Evolutionary conservation across 2,113 vertebrate genomes (phyloP).

Genomic region (Scopus umbretta): DNA sequence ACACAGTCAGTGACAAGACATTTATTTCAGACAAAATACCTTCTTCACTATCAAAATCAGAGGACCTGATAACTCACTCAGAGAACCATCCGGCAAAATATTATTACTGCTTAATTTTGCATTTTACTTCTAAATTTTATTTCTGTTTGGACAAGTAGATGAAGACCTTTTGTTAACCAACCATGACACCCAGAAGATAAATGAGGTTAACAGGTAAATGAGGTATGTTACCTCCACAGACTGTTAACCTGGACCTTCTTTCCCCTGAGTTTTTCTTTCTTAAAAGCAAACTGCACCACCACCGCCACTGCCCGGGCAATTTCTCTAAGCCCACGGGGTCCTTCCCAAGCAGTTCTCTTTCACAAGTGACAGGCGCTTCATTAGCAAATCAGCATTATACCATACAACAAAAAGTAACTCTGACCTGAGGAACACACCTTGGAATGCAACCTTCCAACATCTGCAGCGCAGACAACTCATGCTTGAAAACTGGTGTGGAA

Average conservation of each 20-base stretch:
- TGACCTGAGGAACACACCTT: not conserved
- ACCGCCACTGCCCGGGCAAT: accelerated
- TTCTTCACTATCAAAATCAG: not conserved
- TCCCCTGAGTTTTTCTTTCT: not conserved
- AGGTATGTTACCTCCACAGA: not conserved
- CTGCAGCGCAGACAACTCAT: not conserved
- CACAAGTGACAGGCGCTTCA: not conserved
- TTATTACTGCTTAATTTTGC: not conserved
- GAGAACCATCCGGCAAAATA: not conserved
- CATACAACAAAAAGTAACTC: not conserved
- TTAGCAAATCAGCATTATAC: not conserved
- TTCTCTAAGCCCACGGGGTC: not conserved
- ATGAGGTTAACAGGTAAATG: not conserved
- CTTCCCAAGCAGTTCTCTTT: not conserved
- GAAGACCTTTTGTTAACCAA: not conserved
- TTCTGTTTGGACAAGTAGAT: not conserved
- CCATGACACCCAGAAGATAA: not conserved
- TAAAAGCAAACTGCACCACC: not conserved
- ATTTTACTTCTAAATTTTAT: not conserved
- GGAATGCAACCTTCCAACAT: not conserved
- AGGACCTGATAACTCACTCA: not conserved
- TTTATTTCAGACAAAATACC: not conserved
- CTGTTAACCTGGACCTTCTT: not conserved
- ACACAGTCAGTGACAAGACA: not conserved
- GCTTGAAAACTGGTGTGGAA: accelerated